Evolutionary conservation across 2,797 vertebrate species (phyloP).

Genomic region (Cebuella pygmaea): DNA sequence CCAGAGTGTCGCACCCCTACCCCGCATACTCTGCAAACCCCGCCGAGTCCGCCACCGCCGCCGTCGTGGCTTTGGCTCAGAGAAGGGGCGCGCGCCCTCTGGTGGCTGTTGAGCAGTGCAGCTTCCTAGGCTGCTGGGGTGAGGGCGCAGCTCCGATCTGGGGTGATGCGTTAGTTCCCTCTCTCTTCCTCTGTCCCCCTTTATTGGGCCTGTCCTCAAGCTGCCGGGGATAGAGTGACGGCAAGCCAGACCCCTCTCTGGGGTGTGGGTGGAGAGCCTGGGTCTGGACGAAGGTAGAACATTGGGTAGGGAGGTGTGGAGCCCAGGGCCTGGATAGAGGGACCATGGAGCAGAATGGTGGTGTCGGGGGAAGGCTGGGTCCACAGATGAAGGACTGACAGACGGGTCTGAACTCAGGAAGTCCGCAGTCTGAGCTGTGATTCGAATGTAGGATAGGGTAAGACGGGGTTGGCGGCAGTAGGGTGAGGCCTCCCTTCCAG

Average conservation of each 20-base stretch:
- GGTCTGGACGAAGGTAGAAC: neutral
- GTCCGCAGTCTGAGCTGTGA: neutral
- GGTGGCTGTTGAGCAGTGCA: slow-evolving; percentile 52
- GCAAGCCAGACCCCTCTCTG: neutral
- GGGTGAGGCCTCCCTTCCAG: neutral
- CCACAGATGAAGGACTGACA: neutral
- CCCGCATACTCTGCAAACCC: neutral
- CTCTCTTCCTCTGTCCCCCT: neutral
- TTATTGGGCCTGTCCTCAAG: neutral
- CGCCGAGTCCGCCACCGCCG: neutral
- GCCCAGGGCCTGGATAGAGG: neutral
- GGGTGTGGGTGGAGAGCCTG: neutral
- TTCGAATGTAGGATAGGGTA: neutral
- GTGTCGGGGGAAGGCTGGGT: neutral
- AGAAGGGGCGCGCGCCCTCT: slow-evolving; percentile 73
- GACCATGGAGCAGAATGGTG: neutral
- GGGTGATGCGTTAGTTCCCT: neutral
- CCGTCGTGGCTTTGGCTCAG: slow-evolving; percentile 44
- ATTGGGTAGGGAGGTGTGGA: neutral
- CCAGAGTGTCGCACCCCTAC: neutral
- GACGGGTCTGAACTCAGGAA: neutral
- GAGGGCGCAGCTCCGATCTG: accelerated
- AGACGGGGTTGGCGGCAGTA: neutral
- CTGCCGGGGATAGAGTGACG: neutral
- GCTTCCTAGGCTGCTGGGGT: neutral